A percentile compares a stretch with the other conserved stretches of the same genome.
phyloP scores from a whole-genome alignment of 2,888 invertebrate species.

The Torymus tubicola region DNA sequence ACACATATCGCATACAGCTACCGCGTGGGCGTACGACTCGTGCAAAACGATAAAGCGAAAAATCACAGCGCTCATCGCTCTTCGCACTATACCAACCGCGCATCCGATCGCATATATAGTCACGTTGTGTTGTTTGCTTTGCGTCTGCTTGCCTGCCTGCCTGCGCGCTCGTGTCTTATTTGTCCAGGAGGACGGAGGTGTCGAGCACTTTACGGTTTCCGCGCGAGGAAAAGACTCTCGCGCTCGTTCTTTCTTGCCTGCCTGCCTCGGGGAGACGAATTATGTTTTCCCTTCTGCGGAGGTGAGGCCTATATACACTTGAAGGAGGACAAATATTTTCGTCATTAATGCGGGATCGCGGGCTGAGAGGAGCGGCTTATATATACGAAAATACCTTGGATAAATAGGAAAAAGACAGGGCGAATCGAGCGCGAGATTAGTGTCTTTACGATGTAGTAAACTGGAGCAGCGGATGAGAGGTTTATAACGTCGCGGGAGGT shows the following conservation, averaged over 20 bases:
- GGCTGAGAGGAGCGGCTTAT: background rate
- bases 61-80: conserved; percentile 5
- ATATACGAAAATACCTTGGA: conserved; percentile 47
- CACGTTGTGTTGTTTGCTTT: conserved; percentile 10
- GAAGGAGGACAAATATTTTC: conserved; percentile 35
- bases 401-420: conserved; percentile 19
- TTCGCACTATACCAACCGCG: background rate
- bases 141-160: conserved; percentile 17
- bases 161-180: conserved; percentile 72
- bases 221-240: conserved; percentile 29
- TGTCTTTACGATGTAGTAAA: conserved; percentile 45
- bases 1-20: no score
- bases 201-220: conserved; percentile 75
- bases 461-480: background rate
- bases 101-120: conserved; percentile 10
- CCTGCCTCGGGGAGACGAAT: conserved; percentile 1
- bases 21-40: no score
- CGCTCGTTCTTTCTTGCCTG: background rate
- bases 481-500: conserved; percentile 48
- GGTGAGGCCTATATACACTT: background rate
- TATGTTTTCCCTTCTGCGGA: conserved; percentile 17
- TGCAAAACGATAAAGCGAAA: background rate
- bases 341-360: conserved; percentile 35
- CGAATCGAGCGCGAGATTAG: conserved; percentile 54
- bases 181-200: conserved; percentile 74